Evolutionary conservation across 92 coral and sea anemone genomes (phyloP).

Genomic region (Epizoanthus fatuus): DNA sequence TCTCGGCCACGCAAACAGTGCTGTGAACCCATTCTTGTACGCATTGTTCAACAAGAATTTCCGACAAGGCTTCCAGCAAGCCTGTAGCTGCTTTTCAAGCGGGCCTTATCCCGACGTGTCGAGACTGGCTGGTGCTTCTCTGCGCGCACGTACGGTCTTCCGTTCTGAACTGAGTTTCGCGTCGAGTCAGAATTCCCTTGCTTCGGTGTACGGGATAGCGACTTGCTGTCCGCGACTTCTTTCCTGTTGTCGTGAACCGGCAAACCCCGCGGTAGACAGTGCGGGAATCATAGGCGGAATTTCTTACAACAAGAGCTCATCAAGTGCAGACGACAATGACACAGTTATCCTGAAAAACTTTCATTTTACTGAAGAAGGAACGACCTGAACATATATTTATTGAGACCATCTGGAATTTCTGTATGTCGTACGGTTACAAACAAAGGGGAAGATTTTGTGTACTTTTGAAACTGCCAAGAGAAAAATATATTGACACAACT

Average conservation of each 20-base stretch:
- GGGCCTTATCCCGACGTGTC: background rate
- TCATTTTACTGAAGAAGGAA: background rate
- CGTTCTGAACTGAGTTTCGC: conserved; percentile 24
- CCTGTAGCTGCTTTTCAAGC: conserved; percentile 63
- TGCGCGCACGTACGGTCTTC: conserved; percentile 3
- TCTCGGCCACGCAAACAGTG: conserved; percentile 87
- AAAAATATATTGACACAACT: no score
- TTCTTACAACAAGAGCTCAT: conserved; percentile 10
- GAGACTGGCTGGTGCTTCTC: background rate
- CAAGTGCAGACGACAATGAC: conserved; percentile 18
- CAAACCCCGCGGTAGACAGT: background rate
- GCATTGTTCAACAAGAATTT: conserved; percentile 83
- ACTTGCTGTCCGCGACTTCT: background rate
- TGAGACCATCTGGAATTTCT: background rate
- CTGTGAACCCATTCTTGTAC: conserved; percentile 84
- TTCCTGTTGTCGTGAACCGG: background rate
- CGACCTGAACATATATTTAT: background rate
- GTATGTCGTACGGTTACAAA: background rate
- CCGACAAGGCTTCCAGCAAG: conserved; percentile 82
- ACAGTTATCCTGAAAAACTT: background rate
- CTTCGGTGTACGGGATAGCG: background rate
- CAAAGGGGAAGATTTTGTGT: no score
- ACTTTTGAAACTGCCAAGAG: no score
- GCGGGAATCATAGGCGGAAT: background rate
- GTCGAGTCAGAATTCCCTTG: conserved; percentile 18